Percentiles rank a stretch among this genome's conserved stretches.
Conservation (phyloP, 2,888 invertebrate genomes). For the Baronia brevicornis region DNA sequence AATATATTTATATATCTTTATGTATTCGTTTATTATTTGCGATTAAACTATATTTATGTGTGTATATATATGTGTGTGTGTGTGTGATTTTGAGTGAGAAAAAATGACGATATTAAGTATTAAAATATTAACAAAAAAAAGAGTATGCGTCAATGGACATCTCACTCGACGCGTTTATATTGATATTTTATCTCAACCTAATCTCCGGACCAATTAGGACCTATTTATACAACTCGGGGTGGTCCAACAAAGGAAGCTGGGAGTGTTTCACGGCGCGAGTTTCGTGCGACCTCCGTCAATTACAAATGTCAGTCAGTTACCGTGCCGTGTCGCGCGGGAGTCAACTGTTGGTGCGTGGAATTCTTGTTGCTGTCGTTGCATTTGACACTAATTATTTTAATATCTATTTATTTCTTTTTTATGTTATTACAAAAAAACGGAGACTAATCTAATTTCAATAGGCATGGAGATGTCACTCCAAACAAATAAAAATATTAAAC, state of each 20-base stretch:
- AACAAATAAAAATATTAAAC: too few species aligned
- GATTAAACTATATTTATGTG: too few species aligned
- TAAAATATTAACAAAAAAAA: constrained; percentile 4
- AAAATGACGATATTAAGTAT: constrained; percentile 7
- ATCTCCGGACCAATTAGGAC: constrained; percentile 59
- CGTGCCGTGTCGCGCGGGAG: constrained; percentile 35
- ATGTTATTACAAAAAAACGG: neutral
- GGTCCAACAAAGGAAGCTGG: constrained; percentile 41
- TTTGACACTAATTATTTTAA: constrained; percentile 20
- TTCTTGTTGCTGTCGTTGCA: constrained; percentile 24
- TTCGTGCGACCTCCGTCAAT: constrained; percentile 55
- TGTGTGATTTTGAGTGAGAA: too few species aligned
- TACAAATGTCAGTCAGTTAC: constrained; percentile 60
- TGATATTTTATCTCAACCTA: constrained; percentile 46
- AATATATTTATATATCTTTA: too few species aligned
- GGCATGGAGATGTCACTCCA: too few species aligned
- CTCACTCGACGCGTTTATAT: constrained; percentile 30
- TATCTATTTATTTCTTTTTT: too few species aligned
- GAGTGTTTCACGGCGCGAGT: constrained; percentile 31
- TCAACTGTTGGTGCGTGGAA: constrained; percentile 14
- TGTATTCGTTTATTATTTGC: too few species aligned
- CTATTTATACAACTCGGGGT: constrained; percentile 59
- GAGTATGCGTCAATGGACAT: constrained; percentile 34
- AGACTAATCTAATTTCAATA: too few species aligned
- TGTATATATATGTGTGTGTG: too few species aligned